Conservation (phyloP, 2,797 vertebrate genomes). For the Gallinago nigripennis region DNA sequence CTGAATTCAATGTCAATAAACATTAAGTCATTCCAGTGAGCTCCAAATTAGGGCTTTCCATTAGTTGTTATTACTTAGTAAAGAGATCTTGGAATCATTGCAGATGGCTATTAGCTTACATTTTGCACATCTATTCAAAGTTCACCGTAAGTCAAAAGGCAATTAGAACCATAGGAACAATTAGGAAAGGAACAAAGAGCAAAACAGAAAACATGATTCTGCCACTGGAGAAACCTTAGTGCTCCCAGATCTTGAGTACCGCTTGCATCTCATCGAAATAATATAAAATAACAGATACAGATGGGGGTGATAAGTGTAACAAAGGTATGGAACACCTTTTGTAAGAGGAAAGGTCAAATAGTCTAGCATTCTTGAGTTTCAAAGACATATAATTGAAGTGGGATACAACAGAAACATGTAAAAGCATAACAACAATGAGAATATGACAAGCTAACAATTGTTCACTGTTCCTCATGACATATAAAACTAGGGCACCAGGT, state of each 20-base stretch:
- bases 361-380: not conserved
- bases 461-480: not conserved
- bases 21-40: constrained; percentile 44
- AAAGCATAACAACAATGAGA: not conserved
- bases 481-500: not conserved
- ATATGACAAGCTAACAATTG: not conserved
- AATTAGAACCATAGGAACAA: not conserved
- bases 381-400: not conserved
- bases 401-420: not conserved
- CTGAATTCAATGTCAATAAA: constrained; percentile 42
- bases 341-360: not conserved
- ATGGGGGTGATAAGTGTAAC: not conserved
- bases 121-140: constrained; percentile 18
- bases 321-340: not conserved
- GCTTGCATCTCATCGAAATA: not conserved
- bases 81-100: constrained; percentile 29
- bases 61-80: constrained; percentile 41
- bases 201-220: not conserved
- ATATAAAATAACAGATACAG: not conserved
- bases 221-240: not conserved
- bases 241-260: not conserved
- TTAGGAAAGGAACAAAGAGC: not conserved
- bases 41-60: constrained; percentile 39
- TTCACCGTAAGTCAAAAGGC: constrained; percentile 22
- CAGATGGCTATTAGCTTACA: constrained; percentile 25